Percentiles rank a stretch among this genome's conserved stretches.
These are phyloP conservation scores for Lasioglossum pauxillum DNA, from an alignment of 2,888 invertebrate genomes.

Conservation along the genomic window DNA sequence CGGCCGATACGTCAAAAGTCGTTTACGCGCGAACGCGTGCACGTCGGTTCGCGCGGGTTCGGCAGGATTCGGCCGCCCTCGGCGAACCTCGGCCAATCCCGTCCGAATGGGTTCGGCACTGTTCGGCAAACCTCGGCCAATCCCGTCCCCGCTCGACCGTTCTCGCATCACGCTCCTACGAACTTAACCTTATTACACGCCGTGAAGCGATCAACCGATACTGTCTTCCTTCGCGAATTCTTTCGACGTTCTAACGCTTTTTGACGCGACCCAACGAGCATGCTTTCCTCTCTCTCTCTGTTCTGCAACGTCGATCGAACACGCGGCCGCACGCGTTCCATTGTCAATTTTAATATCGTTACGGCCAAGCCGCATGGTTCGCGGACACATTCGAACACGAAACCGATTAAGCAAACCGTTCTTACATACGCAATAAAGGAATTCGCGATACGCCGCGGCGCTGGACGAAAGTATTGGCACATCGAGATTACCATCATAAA, in stretches of 20 bases:
- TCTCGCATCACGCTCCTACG: constrained; percentile 60
- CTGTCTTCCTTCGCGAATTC: constrained; percentile 50
- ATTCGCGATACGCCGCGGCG: constrained; percentile 23
- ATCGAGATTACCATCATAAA: constrained; percentile 13
- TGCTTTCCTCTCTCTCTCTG: neutral
- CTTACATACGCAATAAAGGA: constrained; percentile 34
- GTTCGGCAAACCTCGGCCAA: constrained; percentile 42
- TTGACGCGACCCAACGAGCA: neutral
- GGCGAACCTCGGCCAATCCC: constrained; percentile 46
- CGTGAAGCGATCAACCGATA: constrained; percentile 56
- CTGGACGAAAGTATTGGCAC: constrained; percentile 19
- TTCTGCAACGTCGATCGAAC: neutral
- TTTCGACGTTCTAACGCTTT: constrained; percentile 43
- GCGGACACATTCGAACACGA: constrained; percentile 27
- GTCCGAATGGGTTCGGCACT: constrained; percentile 10
- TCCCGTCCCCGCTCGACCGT: constrained; percentile 44
- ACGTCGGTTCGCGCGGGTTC: constrained; percentile 8
- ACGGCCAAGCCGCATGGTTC: neutral
- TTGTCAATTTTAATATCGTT: constrained; percentile 25
- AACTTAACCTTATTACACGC: constrained; percentile 70
- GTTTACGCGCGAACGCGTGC: constrained; percentile 60
- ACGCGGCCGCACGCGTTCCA: neutral
- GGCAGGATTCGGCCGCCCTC: constrained; percentile 37
- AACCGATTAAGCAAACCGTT: constrained; percentile 49
- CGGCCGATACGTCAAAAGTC: constrained; percentile 52